phyloP scores from a whole-genome alignment of 2,797 vertebrate species.

The Pangasius djambal region DNA sequence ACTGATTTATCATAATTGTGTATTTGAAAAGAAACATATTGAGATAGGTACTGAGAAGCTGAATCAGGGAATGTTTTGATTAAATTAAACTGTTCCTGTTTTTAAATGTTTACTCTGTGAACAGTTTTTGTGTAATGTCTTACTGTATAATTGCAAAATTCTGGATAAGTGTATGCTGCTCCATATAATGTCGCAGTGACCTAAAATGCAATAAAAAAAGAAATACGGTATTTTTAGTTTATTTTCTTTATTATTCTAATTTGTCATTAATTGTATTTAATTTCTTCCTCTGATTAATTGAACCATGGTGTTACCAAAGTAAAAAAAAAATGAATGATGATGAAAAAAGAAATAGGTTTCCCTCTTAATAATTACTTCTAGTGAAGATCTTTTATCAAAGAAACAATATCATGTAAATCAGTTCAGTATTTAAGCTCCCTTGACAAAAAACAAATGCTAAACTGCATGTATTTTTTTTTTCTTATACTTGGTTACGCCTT shows the following conservation, averaged over 20 bases:
- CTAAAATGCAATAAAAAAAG: conserved; percentile 26
- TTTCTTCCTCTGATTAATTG: background rate
- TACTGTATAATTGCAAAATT: conserved; percentile 13
- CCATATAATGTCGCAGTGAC: conserved; percentile 2
- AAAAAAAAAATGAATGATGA: background rate
- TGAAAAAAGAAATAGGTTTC: background rate
- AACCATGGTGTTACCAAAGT: background rate
- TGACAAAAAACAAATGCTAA: background rate
- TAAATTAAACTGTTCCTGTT: conserved; percentile 7
- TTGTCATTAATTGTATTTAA: too few species aligned
- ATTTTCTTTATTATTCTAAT: background rate
- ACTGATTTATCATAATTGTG: conserved; percentile 25
- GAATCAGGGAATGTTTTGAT: conserved; percentile 37
- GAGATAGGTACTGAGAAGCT: conserved; percentile 6
- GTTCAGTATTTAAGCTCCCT: background rate
- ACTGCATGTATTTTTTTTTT: too few species aligned
- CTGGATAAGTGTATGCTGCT: background rate
- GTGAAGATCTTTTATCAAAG: background rate
- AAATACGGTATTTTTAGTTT: background rate
- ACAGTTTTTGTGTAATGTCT: background rate
- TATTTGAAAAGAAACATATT: conserved; percentile 15
- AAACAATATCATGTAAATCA: background rate
- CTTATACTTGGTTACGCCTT: background rate
- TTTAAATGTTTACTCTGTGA: conserved; percentile 6
- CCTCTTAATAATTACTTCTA: background rate